Evolutionary conservation across 2,113 vertebrate genomes (phyloP).

Genomic region (Malurus elegans): DNA sequence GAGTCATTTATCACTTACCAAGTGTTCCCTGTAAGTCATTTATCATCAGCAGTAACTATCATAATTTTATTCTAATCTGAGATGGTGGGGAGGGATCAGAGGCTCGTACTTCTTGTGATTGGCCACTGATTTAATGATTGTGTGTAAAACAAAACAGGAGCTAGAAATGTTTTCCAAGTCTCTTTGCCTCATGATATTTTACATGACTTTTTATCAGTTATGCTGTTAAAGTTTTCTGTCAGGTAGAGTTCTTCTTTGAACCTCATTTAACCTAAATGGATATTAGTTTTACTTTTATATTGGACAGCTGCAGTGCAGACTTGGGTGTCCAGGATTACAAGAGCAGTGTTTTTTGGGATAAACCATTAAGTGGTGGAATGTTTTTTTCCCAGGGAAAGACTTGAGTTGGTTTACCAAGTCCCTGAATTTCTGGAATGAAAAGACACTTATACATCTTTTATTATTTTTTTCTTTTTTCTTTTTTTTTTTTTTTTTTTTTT

Average conservation of each 20-base stretch:
- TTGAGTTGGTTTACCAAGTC: not conserved
- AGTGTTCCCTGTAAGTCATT: not conserved
- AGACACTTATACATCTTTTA: not conserved
- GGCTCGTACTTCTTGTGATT: not conserved
- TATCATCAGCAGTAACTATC: not conserved
- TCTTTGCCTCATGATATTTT: not conserved
- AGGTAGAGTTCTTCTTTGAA: not conserved
- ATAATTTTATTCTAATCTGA: not conserved
- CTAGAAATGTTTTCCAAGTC: not conserved
- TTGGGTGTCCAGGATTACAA: not conserved
- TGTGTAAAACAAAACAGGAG: not conserved
- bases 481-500: not conserved
- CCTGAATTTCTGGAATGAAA: not conserved
- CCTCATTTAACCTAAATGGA: not conserved
- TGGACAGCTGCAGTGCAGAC: not conserved
- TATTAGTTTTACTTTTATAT: not conserved
- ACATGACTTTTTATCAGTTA: not conserved
- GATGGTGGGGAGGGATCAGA: not conserved
- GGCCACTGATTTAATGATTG: not conserved
- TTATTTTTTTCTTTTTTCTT: too few species aligned
- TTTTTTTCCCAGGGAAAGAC: not conserved
- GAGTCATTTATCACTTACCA: conserved; percentile 11
- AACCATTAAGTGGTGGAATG: not conserved
- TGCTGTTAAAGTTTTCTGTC: not conserved
- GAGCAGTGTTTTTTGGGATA: not conserved